These are phyloP conservation scores for Hymenochirus boettgeri DNA, from an alignment of 2,113 vertebrate species.

Conservation along the genomic window DNA sequence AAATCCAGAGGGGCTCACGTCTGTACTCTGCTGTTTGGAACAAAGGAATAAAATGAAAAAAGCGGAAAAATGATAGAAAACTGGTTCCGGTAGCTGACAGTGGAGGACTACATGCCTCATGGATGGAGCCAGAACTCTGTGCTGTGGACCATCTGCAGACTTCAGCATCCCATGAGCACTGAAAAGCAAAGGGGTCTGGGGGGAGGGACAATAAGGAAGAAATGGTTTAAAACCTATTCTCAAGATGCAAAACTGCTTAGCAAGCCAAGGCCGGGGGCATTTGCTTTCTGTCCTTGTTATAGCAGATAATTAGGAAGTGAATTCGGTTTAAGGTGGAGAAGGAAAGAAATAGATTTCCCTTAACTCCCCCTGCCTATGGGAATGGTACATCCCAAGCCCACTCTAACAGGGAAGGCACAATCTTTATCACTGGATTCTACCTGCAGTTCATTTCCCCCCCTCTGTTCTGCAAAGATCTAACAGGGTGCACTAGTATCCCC, in stretches of 20 bases:
- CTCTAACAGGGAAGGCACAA: slow-evolving; percentile 28
- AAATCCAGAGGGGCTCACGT: slow-evolving; percentile 21
- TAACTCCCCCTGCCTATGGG: background rate
- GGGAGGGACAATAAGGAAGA: slow-evolving; percentile 5
- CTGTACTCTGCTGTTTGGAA: background rate
- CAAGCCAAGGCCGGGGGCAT: background rate
- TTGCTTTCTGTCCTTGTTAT: background rate
- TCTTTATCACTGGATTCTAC: slow-evolving; percentile 25
- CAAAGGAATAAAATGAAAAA: slow-evolving; percentile 14
- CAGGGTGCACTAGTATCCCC: slow-evolving; percentile 14
- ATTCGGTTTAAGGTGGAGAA: background rate
- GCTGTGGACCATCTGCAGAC: slow-evolving; percentile 36
- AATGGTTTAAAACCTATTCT: background rate
- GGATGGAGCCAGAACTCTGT: slow-evolving; percentile 39
- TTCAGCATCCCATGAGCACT: slow-evolving; percentile 37
- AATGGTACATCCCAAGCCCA: slow-evolving; percentile 36
- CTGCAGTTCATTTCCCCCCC: slow-evolving; percentile 19
- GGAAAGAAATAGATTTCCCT: background rate
- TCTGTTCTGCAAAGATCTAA: background rate
- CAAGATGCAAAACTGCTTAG: background rate
- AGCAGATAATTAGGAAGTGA: background rate
- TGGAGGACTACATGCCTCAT: slow-evolving; percentile 39
- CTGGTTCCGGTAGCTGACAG: slow-evolving; percentile 30
- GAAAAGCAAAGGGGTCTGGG: slow-evolving; percentile 15
- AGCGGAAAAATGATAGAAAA: background rate